Evolutionary conservation across 1,140 invertebrate species (phyloP).

Genomic region (Aphelinus atriplicis): DNA sequence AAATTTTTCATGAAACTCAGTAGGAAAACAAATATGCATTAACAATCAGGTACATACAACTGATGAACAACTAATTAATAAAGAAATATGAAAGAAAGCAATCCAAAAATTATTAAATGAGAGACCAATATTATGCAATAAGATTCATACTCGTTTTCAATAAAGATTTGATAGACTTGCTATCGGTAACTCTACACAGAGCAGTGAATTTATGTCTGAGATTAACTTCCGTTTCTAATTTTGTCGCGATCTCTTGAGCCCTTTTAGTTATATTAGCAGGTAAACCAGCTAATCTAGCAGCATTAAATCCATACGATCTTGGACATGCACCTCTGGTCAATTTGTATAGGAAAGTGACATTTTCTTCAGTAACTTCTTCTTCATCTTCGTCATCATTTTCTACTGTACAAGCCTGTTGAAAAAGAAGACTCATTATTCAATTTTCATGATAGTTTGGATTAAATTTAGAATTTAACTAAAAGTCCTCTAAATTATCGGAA

Average conservation of each 20-base stretch:
- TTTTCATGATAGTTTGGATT: no score
- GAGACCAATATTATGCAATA: constrained; percentile 11
- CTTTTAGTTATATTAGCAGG: constrained; percentile 74
- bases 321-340: constrained; percentile 91
- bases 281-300: constrained; percentile 91
- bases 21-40: no score
- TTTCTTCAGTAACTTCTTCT: constrained; percentile 83
- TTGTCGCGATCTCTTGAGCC: constrained; percentile 73
- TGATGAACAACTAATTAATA: no score
- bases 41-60: no score
- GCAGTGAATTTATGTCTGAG: constrained; percentile 61
- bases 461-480: no score
- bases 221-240: constrained; percentile 72
- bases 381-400: constrained; percentile 82
- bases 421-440: constrained; percentile 9
- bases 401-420: constrained; percentile 89
- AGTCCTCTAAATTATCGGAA: no score
- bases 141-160: constrained; percentile 2
- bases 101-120: background rate
- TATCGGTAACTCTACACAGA: constrained; percentile 48
- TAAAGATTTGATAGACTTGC: background rate
- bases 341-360: constrained; percentile 97
- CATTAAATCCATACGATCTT: constrained; percentile 99
- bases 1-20: no score
- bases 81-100: background rate